Percentiles rank a stretch among this genome's conserved stretches.
These are phyloP conservation scores for Naso thynnoides DNA, from an alignment of 2,797 vertebrate genomes.

Conservation along the genomic window DNA sequence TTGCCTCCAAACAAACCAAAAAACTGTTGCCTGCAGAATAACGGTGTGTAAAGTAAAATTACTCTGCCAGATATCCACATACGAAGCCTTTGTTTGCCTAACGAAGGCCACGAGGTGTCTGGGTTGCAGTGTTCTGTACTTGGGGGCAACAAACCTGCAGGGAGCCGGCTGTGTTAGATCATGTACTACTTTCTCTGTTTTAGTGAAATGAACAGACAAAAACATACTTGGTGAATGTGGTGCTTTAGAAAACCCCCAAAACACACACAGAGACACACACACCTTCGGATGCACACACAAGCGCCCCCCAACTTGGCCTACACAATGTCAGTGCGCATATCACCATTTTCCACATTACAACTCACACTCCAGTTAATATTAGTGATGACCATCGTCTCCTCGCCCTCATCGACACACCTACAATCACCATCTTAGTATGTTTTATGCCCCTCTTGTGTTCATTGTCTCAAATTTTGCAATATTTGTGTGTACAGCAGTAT, in stretches of 20 bases:
- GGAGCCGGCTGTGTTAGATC: slow-evolving; percentile 64
- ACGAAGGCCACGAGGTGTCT: not conserved
- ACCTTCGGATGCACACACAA: slow-evolving; percentile 39
- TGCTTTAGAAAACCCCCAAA: slow-evolving; percentile 81
- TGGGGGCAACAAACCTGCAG: slow-evolving; percentile 68
- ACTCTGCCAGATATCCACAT: no score
- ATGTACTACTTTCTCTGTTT: slow-evolving; percentile 76
- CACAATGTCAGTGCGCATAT: slow-evolving; percentile 68
- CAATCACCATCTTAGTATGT: slow-evolving; percentile 84
- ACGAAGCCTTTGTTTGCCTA: no score
- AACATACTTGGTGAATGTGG: slow-evolving; percentile 81
- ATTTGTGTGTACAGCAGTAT: slow-evolving; percentile 99
- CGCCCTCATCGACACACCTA: slow-evolving; percentile 67
- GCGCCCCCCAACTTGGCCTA: slow-evolving; percentile 26
- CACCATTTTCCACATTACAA: slow-evolving; percentile 57
- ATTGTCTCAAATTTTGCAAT: slow-evolving; percentile 92
- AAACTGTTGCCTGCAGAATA: no score
- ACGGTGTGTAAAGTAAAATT: no score
- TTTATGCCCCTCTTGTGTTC: slow-evolving; percentile 89
- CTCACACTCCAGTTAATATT: slow-evolving; percentile 75
- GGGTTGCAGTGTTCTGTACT: slow-evolving; percentile 59
- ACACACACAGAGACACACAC: slow-evolving; percentile 37
- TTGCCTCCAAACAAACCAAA: no score
- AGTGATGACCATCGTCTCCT: slow-evolving; percentile 77
- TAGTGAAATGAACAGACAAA: slow-evolving; percentile 69